Evolutionary conservation across 2,113 vertebrate species (phyloP).

Genomic region (Ursus arctos): DNA sequence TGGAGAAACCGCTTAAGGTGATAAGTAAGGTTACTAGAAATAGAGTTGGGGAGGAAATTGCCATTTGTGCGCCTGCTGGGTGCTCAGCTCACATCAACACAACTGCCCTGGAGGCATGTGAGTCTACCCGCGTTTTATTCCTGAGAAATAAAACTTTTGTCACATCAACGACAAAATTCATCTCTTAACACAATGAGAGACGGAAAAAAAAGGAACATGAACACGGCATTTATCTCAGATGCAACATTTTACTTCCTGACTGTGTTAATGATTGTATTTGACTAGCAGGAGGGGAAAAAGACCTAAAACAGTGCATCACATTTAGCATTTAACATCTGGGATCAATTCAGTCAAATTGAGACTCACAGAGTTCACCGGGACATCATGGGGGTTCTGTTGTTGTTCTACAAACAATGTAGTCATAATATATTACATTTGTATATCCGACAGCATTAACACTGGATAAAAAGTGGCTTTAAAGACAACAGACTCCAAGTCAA

Average conservation of each 20-base stretch:
- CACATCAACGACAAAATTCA: constrained; percentile 39
- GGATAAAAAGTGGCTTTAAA: background rate
- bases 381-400: background rate
- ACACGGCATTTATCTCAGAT: constrained; percentile 48
- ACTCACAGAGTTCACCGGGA: background rate
- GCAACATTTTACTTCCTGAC: constrained; percentile 34
- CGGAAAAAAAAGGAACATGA: background rate
- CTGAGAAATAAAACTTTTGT: constrained; percentile 52
- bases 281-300: constrained; percentile 4
- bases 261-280: constrained; percentile 48
- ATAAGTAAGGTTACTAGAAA: background rate
- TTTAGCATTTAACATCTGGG: constrained; percentile 69
- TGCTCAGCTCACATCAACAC: background rate
- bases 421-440: background rate
- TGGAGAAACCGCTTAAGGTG: background rate
- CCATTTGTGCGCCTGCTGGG: background rate
- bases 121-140: background rate
- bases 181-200: background rate
- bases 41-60: background rate
- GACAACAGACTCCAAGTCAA: background rate
- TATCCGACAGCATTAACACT: background rate
- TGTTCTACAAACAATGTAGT: background rate
- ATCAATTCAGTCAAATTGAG: constrained; percentile 51
- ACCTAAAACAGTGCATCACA: background rate
- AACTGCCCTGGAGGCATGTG: background rate